Percentiles rank a stretch among this genome's conserved stretches.
phyloP scores from a whole-genome alignment of 2,888 invertebrate genomes.

The Zootermopsis nevadensis region DNA sequence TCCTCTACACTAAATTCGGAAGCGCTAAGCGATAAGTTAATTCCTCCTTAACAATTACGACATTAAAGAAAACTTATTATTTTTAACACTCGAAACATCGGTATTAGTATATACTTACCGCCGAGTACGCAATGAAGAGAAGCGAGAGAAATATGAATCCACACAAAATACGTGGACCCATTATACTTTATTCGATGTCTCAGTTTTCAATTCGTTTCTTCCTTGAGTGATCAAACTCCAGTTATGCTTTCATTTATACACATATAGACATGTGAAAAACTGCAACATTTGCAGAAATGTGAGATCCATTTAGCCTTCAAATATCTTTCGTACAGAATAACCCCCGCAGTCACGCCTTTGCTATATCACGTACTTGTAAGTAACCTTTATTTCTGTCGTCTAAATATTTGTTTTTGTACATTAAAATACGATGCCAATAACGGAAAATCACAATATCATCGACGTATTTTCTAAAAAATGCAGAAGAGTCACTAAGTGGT shows the following conservation, averaged over 20 bases:
- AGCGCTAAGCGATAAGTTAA: neutral
- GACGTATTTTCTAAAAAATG: too few relatives aligned
- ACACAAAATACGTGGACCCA: neutral
- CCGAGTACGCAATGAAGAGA: neutral
- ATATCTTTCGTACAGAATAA: neutral
- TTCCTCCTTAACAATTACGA: neutral
- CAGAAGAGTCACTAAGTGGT: too few relatives aligned
- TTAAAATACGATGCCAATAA: too few relatives aligned
- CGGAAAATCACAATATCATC: too few relatives aligned
- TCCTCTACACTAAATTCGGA: neutral
- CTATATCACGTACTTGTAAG: neutral
- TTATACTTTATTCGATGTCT: neutral
- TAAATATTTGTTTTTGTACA: too few relatives aligned
- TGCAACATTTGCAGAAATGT: neutral
- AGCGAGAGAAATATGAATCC: neutral
- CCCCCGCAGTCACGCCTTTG: neutral
- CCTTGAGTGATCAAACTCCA: neutral
- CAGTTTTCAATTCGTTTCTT: neutral
- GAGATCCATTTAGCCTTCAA: neutral
- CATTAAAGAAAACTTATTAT: too few relatives aligned
- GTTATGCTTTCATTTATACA: neutral
- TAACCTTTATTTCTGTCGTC: too few relatives aligned
- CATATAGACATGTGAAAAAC: neutral
- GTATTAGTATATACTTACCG: neutral
- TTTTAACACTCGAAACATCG: neutral